phyloP scores from a whole-genome alignment of 30 jellyfish, hydroid and myxozoan genomes.

The Sanderia malayensis region DNA sequence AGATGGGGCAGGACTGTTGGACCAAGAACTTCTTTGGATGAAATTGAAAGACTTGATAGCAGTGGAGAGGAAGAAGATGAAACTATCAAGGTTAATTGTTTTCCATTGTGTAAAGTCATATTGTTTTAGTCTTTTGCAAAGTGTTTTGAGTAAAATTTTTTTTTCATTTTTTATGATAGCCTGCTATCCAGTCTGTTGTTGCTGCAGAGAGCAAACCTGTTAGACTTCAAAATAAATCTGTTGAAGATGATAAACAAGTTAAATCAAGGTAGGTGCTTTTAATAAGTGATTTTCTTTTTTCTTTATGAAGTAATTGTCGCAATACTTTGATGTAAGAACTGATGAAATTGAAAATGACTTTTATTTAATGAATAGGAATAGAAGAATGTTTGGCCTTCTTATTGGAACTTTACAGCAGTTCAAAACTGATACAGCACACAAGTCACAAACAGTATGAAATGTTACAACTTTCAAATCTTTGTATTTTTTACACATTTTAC shows the following conservation, averaged over 20 bases:
- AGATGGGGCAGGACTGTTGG: constrained; percentile 91
- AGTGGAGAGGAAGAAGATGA: constrained; percentile 86
- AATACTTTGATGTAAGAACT: no score
- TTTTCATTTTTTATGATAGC: no score
- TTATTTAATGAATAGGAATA: constrained; percentile 46
- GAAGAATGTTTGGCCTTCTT: constrained; percentile 94
- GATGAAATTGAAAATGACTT: no score
- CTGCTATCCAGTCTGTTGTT: constrained; percentile 94
- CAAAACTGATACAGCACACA: constrained; percentile 77
- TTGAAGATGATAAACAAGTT: constrained; percentile 58
- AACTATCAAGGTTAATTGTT: constrained; percentile 63
- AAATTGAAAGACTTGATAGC: constrained; percentile 62
- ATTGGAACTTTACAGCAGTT: constrained; percentile 88
- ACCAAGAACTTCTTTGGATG: constrained; percentile 41
- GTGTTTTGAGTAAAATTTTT: no score
- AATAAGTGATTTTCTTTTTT: background rate
- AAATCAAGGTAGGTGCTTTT: constrained; percentile 56
- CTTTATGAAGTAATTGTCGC: no score
- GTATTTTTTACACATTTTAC: no score
- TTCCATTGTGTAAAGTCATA: no score
- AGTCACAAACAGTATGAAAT: constrained; percentile 59
- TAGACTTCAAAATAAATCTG: constrained; percentile 43
- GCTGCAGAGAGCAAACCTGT: constrained; percentile 80
- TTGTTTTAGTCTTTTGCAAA: no score
- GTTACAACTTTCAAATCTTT: no score